Conservation (phyloP, 2,888 invertebrate species). For the Ellobium chinense region DNA sequence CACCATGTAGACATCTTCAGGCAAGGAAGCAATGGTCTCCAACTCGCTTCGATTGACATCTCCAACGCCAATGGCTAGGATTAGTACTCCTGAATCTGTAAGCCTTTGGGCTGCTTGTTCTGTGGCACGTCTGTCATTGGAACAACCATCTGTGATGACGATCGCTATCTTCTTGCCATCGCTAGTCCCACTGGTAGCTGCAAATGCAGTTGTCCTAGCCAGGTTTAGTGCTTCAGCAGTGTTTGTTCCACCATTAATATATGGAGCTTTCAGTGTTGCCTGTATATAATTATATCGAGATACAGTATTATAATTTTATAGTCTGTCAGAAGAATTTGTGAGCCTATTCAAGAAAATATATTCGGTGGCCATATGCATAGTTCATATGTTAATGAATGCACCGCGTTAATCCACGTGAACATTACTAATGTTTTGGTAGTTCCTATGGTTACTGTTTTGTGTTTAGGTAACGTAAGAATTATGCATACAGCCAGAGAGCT, state of each 20-base stretch:
- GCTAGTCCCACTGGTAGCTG: not conserved
- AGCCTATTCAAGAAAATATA: no score
- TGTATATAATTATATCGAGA: no score
- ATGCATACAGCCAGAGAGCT: no score
- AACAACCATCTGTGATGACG: not conserved
- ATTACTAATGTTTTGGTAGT: no score
- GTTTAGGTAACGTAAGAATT: no score
- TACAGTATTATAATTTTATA: no score
- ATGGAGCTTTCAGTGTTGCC: not conserved
- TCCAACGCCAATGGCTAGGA: not conserved
- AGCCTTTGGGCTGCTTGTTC: not conserved
- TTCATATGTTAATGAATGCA: no score
- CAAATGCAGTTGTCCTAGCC: constrained; percentile 1
- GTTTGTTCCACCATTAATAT: not conserved
- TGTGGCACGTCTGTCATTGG: not conserved
- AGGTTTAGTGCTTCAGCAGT: constrained; percentile 3
- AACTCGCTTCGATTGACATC: not conserved
- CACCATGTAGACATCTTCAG: constrained; percentile 20
- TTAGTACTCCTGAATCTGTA: not conserved
- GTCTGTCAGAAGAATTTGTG: no score
- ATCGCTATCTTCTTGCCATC: constrained; percentile 13
- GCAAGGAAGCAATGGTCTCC: not conserved
- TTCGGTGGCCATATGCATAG: no score
- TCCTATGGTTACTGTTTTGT: no score
- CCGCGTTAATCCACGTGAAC: no score